Base-by-base conservation (phyloP, 2,888 invertebrate species). In the Perizoma flavofasciatum region DNA sequence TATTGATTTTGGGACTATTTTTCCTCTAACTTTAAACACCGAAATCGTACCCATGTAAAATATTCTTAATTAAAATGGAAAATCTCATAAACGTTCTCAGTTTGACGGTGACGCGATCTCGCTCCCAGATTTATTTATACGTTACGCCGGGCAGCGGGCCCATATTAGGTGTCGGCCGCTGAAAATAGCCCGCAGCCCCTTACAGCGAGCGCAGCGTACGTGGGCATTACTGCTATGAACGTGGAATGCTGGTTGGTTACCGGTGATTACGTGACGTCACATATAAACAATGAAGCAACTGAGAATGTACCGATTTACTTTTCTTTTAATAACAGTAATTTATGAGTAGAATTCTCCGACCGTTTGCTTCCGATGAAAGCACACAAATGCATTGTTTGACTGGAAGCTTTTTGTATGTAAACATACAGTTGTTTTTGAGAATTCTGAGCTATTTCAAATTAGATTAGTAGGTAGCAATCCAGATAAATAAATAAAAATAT, bases 151-250 rank as follows among this genome's bases (percentile, higher is more conserved):
- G 87, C 91, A 83, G 59, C 86, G 88, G 77, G 84, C 83, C 92
- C 92, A 89, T 92, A 92, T 92, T 91, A 86, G 92, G 92, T 81
- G 84, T 71, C 88, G 83, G 71, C 73, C 68, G 78, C 82, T 78
- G 82, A 86, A 89, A 92, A 92, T 92, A 92, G 71, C 78, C 70
- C 77, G 73, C 77, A 75, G 80, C 81, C 83, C 83, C 81, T 78
- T 75, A 72, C 74, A 77, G 75, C 79, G 81, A 77, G 75, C 79
- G 81, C 72, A 66, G 55, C 62, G 55, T 41, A 50, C 51, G 59
- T 51, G 49, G 51, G 58, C 40, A 43, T 40, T 49, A 37, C 55
- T 55, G 63, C 39, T 59, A 48, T 43, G 50, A 56, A 61, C 6
- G 35, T 32, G 48, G 54, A 34, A 55, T 45, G 49, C 46, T 11